phyloP scores from a whole-genome alignment of 2,113 vertebrate genomes.

The Pelodiscus sinensis region DNA sequence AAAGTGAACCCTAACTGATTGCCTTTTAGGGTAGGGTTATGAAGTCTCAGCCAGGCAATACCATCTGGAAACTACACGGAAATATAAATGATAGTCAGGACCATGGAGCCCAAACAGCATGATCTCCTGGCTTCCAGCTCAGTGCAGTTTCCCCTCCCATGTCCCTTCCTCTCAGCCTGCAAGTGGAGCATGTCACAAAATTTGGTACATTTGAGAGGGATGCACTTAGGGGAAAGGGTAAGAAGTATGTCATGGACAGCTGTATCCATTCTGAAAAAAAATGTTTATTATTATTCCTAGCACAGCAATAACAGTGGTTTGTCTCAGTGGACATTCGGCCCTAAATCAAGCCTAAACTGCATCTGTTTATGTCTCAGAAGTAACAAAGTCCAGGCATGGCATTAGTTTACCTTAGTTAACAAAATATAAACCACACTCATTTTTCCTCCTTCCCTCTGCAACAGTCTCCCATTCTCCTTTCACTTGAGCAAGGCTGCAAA shows the following conservation, averaged over 20 bases:
- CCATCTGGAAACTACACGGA: not conserved
- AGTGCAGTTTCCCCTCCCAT: not conserved
- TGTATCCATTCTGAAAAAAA: constrained; percentile 58
- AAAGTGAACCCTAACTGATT: not conserved
- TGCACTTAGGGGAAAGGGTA: not conserved
- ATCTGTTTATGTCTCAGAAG: constrained; percentile 61
- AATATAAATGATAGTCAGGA: not conserved
- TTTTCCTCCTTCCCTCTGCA: constrained; percentile 52
- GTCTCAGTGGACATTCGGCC: constrained; percentile 40
- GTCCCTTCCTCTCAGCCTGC: not conserved
- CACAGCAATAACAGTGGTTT: constrained; percentile 5
- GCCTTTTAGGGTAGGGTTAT: not conserved
- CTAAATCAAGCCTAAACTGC: constrained; percentile 41
- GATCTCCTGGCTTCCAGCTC: not conserved
- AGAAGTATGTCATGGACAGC: constrained; percentile 27
- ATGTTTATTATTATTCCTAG: constrained; percentile 21
- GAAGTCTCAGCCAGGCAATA: not conserved
- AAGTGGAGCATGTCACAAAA: constrained; percentile 5
- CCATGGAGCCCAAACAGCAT: not conserved
- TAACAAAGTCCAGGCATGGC: constrained; percentile 63
- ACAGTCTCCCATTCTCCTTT: constrained; percentile 36
- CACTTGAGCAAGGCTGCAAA: constrained; percentile 25
- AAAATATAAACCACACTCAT: constrained; percentile 65
- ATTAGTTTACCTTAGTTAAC: constrained; percentile 72
- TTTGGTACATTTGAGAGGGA: constrained; percentile 16